Evolutionary conservation across 2,888 invertebrate species (phyloP).

Genomic region (Phalangium opilio): DNA sequence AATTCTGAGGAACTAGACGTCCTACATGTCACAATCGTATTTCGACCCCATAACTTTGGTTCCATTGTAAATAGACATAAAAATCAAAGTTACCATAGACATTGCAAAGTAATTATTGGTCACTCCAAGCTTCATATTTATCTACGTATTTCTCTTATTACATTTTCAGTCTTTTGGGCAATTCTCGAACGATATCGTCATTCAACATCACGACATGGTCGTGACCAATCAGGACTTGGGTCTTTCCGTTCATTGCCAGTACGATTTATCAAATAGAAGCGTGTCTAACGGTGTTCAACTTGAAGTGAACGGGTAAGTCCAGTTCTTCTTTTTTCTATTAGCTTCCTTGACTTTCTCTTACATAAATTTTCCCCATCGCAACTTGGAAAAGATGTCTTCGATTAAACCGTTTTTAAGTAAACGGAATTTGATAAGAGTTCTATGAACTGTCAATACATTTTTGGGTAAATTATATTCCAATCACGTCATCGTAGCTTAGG

Average conservation of each 20-base stretch:
- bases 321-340: too few species aligned
- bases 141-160: background rate
- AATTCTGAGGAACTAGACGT: too few species aligned
- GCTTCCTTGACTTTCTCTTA: too few species aligned
- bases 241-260: constrained; percentile 80
- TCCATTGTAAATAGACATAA: background rate
- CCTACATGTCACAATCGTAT: too few species aligned
- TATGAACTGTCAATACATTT: too few species aligned
- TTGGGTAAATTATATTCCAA: too few species aligned
- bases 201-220: constrained; percentile 84
- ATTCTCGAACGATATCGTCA: constrained; percentile 77
- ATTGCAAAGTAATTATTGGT: background rate
- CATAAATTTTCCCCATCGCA: too few species aligned
- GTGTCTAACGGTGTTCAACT: constrained; percentile 67
- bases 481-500: too few species aligned
- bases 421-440: too few species aligned
- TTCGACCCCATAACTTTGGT: too few species aligned
- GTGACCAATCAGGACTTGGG: constrained; percentile 88
- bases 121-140: background rate
- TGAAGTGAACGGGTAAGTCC: constrained; percentile 49
- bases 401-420: too few species aligned
- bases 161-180: constrained; percentile 48
- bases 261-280: constrained; percentile 83
- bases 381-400: too few species aligned
- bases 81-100: background rate